Conservation (phyloP, 1,140 invertebrate genomes). For the Pseudomyrmex dendroicus region DNA sequence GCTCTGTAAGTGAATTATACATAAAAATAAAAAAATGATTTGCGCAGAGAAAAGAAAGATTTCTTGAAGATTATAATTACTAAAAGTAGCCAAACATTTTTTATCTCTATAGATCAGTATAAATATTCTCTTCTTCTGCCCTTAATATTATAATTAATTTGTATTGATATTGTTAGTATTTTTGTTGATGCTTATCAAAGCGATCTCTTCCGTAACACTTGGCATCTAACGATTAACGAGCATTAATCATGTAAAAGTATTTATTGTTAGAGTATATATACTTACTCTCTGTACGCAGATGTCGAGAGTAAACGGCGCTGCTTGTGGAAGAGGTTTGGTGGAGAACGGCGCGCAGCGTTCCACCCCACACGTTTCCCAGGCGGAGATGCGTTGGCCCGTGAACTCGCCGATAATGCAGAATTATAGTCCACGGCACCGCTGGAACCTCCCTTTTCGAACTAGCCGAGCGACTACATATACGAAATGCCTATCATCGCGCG, state of each 20-base stretch:
- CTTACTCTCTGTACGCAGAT: neutral
- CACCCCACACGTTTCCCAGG: slow-evolving; percentile 24
- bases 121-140: no score
- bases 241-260: slow-evolving; percentile 18
- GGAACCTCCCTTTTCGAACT: slow-evolving; percentile 59
- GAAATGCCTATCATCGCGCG: slow-evolving; percentile 66
- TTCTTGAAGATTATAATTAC: no score
- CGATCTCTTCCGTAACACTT: no score
- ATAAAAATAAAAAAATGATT: no score
- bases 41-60: no score
- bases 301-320: slow-evolving; percentile 1
- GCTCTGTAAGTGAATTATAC: no score
- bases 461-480: slow-evolving; percentile 54
- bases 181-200: no score
- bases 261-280: neutral
- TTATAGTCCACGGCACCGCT: slow-evolving; percentile 74
- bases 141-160: no score
- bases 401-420: slow-evolving; percentile 81
- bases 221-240: neutral
- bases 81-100: no score
- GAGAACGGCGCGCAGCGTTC: slow-evolving; percentile 32
- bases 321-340: slow-evolving; percentile 9
- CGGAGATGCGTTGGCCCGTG: slow-evolving; percentile 78
- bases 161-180: no score
- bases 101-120: no score